Conservation (phyloP, 1,140 invertebrate species). For the Ceratina japonica region DNA sequence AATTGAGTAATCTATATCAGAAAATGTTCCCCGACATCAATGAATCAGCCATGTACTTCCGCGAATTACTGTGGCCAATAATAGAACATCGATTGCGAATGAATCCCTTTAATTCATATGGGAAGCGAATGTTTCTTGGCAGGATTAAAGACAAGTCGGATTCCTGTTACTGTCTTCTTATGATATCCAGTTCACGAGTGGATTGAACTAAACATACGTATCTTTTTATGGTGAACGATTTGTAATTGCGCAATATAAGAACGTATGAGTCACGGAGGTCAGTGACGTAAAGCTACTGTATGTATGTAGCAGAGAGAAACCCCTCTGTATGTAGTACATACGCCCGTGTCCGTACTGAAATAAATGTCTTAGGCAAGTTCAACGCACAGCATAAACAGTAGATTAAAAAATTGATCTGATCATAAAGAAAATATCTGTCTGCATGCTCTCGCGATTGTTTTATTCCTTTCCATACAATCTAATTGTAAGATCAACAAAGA, state of each 20-base stretch:
- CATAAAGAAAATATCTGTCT: too few relatives aligned
- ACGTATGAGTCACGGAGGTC: constrained; percentile 28
- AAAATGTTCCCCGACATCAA: not conserved
- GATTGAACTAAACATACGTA: not conserved
- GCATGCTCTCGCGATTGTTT: too few relatives aligned
- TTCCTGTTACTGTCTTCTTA: not conserved
- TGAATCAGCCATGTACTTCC: not conserved
- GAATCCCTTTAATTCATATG: too few relatives aligned
- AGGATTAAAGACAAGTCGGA: not conserved
- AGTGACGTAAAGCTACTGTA: constrained; percentile 16
- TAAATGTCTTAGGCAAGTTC: too few relatives aligned
- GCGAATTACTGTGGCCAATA: not conserved
- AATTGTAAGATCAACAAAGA: too few relatives aligned
- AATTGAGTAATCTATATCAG: not conserved
- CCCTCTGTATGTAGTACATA: not conserved
- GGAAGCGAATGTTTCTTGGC: not conserved
- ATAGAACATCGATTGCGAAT: too few relatives aligned
- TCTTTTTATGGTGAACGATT: not conserved
- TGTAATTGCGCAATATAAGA: constrained; percentile 25
- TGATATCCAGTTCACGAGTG: not conserved
- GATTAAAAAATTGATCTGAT: too few relatives aligned
- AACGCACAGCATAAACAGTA: too few relatives aligned
- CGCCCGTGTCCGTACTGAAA: too few relatives aligned
- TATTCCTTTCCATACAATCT: too few relatives aligned
- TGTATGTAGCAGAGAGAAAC: too few relatives aligned